Evolutionary conservation across 2,797 vertebrate genomes (phyloP).

Genomic region (Chrosomus eos): DNA sequence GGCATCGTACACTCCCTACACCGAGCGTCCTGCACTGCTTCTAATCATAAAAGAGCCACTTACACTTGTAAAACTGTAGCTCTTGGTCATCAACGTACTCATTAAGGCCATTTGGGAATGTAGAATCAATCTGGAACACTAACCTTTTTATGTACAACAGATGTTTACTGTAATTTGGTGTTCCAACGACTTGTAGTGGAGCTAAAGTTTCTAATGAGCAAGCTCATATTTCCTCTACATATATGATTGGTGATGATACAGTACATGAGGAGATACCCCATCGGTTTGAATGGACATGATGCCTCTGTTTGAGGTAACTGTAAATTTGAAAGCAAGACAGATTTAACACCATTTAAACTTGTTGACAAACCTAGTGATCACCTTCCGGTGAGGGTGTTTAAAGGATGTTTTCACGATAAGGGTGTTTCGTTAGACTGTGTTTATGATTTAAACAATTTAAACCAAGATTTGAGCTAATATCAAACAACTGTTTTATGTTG

Average conservation of each 20-base stretch:
- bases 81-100: slow-evolving; percentile 39
- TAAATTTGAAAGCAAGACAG: background rate
- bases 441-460: too few relatives aligned
- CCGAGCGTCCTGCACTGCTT: background rate
- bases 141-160: slow-evolving; percentile 43
- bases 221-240: background rate
- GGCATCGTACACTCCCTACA: slow-evolving; percentile 2
- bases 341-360: too few relatives aligned
- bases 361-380: too few relatives aligned
- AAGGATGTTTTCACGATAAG: too few relatives aligned
- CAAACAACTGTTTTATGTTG: too few relatives aligned
- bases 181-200: background rate
- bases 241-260: background rate
- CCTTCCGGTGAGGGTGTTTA: too few relatives aligned
- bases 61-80: slow-evolving; percentile 19
- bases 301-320: background rate
- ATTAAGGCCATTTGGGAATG: slow-evolving; percentile 44
- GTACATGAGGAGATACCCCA: background rate
- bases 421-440: too few relatives aligned
- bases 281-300: too few relatives aligned
- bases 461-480: too few relatives aligned
- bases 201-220: slow-evolving; percentile 5
- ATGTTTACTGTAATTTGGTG: slow-evolving; percentile 26
- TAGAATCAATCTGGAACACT: slow-evolving; percentile 38
- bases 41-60: slow-evolving; percentile 28